Percentiles rank a stretch among this genome's conserved stretches.
Conservation (phyloP, 2,113 vertebrate genomes). For the Rhea americana region DNA sequence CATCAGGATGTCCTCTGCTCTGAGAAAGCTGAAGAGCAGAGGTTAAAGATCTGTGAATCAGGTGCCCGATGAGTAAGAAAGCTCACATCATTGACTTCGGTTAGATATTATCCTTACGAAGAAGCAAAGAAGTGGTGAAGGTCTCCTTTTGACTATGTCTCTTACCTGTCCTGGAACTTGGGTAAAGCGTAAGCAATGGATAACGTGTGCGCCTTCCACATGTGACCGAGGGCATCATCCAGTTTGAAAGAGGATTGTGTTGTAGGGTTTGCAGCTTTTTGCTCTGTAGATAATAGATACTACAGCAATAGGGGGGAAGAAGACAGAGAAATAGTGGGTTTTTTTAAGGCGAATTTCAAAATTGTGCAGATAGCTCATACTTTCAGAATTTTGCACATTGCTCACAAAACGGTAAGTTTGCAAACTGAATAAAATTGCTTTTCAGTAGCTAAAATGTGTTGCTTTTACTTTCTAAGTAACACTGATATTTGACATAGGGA, state of each 20-base stretch:
- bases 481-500: neutral
- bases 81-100: neutral
- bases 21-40: fast-evolving
- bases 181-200: neutral
- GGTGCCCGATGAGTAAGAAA: neutral
- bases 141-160: neutral
- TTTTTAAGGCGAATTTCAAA: neutral
- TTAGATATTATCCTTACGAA: neutral
- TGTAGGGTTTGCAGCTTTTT: neutral
- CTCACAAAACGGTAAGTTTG: neutral
- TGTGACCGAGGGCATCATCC: constrained; percentile 48
- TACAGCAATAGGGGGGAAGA: neutral
- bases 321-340: neutral
- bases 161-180: constrained; percentile 69
- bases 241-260: constrained; percentile 18
- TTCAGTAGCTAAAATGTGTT: neutral
- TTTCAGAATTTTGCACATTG: neutral
- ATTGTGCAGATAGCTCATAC: neutral
- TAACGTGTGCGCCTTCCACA: constrained; percentile 69
- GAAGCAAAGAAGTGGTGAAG: neutral
- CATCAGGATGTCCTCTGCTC: neutral
- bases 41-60: neutral
- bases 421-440: neutral
- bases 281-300: constrained; percentile 54
- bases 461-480: neutral